Conservation (phyloP, 1,140 invertebrate genomes). For the Drosophila lini region DNA sequence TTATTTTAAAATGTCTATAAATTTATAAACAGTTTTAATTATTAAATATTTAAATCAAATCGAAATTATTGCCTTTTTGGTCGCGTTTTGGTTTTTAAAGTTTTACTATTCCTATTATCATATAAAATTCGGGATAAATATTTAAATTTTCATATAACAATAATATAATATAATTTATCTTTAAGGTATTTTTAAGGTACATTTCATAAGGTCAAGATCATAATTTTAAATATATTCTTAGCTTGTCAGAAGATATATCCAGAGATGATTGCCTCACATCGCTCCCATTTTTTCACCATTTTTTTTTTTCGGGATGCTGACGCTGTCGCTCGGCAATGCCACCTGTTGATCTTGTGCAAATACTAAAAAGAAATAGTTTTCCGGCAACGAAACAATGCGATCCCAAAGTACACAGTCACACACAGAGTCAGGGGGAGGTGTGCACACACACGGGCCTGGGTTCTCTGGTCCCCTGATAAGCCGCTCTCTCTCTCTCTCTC, state of each 20-base stretch:
- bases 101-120: no score
- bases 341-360: slow-evolving; percentile 78
- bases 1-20: no score
- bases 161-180: no score
- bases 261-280: slow-evolving; percentile 45
- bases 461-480: slow-evolving; percentile 56
- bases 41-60: no score
- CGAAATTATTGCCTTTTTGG: no score
- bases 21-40: no score
- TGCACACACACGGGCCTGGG: not conserved
- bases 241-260: not conserved
- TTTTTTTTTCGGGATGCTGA: slow-evolving; percentile 37
- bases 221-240: not conserved
- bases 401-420: slow-evolving; percentile 47
- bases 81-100: no score
- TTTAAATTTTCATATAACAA: no score
- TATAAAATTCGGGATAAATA: no score
- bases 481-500: not conserved
- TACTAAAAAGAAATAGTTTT: slow-evolving; percentile 57
- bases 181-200: not conserved
- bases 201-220: not conserved
- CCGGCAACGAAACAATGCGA: slow-evolving; percentile 55
- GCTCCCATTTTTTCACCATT: not conserved
- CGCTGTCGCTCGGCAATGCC: slow-evolving; percentile 30
- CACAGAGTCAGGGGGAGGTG: slow-evolving; percentile 1